These are phyloP conservation scores for Spilarctia lutea DNA, from an alignment of 2,888 invertebrate genomes.

Conservation along the genomic window DNA sequence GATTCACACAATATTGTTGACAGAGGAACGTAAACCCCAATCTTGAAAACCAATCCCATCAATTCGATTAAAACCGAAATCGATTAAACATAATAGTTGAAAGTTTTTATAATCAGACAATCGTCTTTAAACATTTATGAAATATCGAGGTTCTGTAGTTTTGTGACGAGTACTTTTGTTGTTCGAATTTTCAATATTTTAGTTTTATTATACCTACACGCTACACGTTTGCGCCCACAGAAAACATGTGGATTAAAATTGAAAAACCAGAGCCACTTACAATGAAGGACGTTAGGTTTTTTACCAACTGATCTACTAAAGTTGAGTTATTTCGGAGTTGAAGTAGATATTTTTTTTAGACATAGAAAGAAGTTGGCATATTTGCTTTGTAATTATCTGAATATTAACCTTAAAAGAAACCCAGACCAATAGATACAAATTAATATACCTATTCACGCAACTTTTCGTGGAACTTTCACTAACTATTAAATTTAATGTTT, in stretches of 20 bases:
- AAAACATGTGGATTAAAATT: neutral
- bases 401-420: neutral
- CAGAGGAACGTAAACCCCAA: neutral
- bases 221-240: neutral
- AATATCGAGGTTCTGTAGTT: neutral
- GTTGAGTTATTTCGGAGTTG: neutral
- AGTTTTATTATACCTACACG: neutral
- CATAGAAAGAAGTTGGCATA: neutral
- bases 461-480: neutral
- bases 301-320: neutral
- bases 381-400: neutral
- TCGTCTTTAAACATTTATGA: no score
- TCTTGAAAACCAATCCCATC: neutral
- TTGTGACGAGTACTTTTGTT: neutral
- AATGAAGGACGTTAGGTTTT: neutral
- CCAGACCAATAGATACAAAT: neutral
- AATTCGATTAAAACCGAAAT: neutral
- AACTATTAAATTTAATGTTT: neutral
- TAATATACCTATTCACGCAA: neutral
- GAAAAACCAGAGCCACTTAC: neutral
- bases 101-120: neutral
- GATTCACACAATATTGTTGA: neutral
- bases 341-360: no score
- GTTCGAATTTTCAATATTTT: neutral
- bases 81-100: neutral